Evolutionary conservation across 2,113 vertebrate genomes (phyloP).

Genomic region (Euleptes europaea): DNA sequence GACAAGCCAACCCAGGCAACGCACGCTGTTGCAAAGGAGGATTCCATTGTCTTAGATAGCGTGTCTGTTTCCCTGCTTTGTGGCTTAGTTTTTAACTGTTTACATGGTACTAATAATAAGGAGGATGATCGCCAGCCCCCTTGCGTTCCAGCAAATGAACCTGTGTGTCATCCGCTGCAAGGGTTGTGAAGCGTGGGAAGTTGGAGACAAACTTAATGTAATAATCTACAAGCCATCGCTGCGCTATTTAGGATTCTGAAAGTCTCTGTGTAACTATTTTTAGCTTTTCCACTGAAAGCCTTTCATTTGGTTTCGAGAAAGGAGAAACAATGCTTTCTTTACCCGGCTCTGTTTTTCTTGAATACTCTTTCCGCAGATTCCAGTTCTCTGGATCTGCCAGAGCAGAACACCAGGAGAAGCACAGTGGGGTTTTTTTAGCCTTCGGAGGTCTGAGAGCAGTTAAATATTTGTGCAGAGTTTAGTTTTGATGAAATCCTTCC

Average conservation of each 20-base stretch:
- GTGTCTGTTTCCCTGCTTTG: conserved; percentile 42
- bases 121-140: conserved; percentile 25
- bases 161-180: conserved; percentile 54
- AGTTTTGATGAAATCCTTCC: conserved; percentile 54
- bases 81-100: conserved; percentile 48
- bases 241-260: conserved; percentile 18
- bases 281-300: conserved; percentile 29
- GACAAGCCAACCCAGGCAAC: conserved; percentile 51
- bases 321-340: conserved; percentile 31
- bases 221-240: conserved; percentile 53
- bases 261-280: conserved; percentile 23
- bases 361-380: conserved; percentile 32
- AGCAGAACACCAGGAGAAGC: conserved; percentile 27
- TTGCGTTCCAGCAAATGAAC: conserved; percentile 42
- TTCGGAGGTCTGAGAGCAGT: conserved; percentile 48
- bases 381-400: not conserved
- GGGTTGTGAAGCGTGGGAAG: conserved; percentile 64
- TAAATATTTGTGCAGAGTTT: conserved; percentile 53
- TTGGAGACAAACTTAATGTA: conserved; percentile 67
- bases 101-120: conserved; percentile 37
- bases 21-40: conserved; percentile 56
- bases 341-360: not conserved
- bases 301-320: conserved; percentile 44
- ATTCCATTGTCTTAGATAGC: conserved; percentile 61
- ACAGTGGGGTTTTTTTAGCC: conserved; percentile 44